These are phyloP conservation scores for Montipora capricornis DNA, from an alignment of 64 coral and sea anemone genomes.

Conservation along the genomic window DNA sequence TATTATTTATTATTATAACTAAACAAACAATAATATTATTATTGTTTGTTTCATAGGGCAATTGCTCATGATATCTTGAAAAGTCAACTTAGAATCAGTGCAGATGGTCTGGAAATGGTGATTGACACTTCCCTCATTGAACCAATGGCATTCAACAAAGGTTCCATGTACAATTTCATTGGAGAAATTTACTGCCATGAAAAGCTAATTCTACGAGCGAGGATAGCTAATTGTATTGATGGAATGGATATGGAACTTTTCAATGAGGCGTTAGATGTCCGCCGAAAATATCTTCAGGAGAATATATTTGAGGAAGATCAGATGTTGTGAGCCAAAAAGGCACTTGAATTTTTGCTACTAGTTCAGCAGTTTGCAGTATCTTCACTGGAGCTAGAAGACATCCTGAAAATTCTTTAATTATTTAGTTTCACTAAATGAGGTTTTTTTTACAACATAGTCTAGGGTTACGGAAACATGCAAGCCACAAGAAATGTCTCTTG, in stretches of 20 bases:
- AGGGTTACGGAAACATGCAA: no score
- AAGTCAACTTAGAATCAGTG: conserved; percentile 67
- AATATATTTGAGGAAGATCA: conserved; percentile 13
- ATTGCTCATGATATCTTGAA: conserved; percentile 70
- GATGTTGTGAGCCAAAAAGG: not conserved
- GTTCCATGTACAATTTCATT: conserved; percentile 86
- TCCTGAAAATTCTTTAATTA: no score
- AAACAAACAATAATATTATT: no score
- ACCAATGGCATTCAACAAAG: conserved; percentile 82
- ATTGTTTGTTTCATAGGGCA: conserved; percentile 49
- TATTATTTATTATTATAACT: no score
- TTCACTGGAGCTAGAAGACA: no score
- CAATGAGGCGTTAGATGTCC: conserved; percentile 78
- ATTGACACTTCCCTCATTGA: conserved; percentile 80
- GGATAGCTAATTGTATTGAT: conserved; percentile 78
- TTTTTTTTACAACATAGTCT: no score
- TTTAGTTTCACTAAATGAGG: no score
- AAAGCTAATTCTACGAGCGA: conserved; percentile 63
- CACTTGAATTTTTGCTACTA: not conserved
- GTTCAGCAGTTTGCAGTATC: not conserved
- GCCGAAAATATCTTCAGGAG: conserved; percentile 77
- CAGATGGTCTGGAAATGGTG: conserved; percentile 53
- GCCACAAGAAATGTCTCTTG: no score
- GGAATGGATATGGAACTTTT: conserved; percentile 85
- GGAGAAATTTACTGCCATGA: conserved; percentile 62